Evolutionary conservation across 2,113 vertebrate genomes (phyloP).

Genomic region (Onychostruthus taczanowskii): DNA sequence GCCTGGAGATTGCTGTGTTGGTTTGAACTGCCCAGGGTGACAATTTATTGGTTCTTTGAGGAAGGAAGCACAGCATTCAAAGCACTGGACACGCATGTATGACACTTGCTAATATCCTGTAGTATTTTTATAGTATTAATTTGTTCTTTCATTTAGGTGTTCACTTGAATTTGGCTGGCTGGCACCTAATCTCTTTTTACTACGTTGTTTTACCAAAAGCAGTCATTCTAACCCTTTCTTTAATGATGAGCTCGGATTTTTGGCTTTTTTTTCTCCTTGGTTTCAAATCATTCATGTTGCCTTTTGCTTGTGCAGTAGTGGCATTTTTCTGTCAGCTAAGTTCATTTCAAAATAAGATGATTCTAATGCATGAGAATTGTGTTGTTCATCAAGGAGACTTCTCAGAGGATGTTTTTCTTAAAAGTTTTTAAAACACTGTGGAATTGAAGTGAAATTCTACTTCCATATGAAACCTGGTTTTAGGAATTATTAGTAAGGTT

Average conservation of each 20-base stretch:
- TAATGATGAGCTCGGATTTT: not conserved
- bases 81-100: not conserved
- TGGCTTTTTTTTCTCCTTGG: not conserved
- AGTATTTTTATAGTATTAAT: slow-evolving; percentile 11
- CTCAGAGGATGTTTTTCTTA: not conserved
- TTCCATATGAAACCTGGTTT: not conserved
- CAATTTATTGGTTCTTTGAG: not conserved
- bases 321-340: slow-evolving; percentile 19
- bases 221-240: slow-evolving; percentile 35
- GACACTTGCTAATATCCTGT: not conserved
- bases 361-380: not conserved
- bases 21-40: slow-evolving; percentile 62
- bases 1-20: not conserved
- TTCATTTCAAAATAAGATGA: not conserved
- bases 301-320: slow-evolving; percentile 8
- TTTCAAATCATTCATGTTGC: slow-evolving; percentile 10
- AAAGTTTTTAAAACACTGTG: not conserved
- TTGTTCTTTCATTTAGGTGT: slow-evolving; percentile 74
- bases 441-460: not conserved
- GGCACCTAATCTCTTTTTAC: slow-evolving; percentile 73
- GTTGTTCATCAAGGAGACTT: not conserved
- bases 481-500: not conserved
- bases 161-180: slow-evolving; percentile 74
- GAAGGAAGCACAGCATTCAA: not conserved
- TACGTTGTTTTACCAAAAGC: slow-evolving; percentile 50